These are phyloP conservation scores for Bombus pascuorum DNA, from an alignment of 1,140 invertebrate genomes.

Conservation along the genomic window DNA sequence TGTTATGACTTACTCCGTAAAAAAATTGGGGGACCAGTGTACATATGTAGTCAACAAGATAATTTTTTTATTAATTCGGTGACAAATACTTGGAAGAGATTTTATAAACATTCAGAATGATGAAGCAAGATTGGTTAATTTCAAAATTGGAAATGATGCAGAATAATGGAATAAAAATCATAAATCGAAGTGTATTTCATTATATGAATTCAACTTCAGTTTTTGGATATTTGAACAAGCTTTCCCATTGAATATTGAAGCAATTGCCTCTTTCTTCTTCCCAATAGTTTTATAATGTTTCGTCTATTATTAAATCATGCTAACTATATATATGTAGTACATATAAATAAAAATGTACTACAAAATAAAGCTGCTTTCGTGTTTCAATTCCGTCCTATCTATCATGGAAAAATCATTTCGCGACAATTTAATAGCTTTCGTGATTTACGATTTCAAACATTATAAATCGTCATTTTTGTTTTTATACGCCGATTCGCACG, in stretches of 20 bases:
- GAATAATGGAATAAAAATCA: neutral
- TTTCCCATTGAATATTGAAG: neutral
- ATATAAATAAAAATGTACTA: neutral
- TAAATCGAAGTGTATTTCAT: neutral
- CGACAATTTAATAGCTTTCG: neutral
- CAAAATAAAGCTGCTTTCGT: too few species aligned
- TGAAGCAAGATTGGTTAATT: neutral
- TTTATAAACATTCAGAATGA: neutral
- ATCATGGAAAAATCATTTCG: too few species aligned
- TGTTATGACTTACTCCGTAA: too few species aligned
- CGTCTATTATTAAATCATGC: too few species aligned
- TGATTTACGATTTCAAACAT: conserved; percentile 6
- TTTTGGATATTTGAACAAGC: too few species aligned
- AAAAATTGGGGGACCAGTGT: too few species aligned
- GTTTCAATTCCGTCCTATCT: neutral
- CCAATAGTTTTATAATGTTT: too few species aligned
- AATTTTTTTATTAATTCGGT: neutral
- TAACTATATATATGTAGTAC: too few species aligned
- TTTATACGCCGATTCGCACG: too few species aligned
- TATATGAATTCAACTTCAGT: too few species aligned
- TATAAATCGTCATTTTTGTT: neutral
- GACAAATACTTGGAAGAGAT: neutral
- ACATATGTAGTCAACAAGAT: neutral
- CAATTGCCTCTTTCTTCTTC: too few species aligned
- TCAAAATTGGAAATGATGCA: neutral